Percentiles rank a stretch among this genome's conserved stretches.
Evolutionary conservation across 1,140 invertebrate species (phyloP).

Genomic region (Arion vulgaris): DNA sequence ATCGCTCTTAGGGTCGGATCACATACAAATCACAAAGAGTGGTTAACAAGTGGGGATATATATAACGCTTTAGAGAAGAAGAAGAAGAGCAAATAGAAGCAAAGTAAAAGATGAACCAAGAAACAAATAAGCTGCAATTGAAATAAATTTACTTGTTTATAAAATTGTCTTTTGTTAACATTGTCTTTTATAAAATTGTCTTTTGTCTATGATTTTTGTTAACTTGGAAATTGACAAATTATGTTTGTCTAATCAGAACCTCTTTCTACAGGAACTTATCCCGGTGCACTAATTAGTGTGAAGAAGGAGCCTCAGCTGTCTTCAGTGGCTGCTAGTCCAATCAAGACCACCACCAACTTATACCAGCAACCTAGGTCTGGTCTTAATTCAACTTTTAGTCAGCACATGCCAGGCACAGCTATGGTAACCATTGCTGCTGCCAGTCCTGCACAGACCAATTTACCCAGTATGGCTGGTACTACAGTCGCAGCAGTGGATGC

Average conservation of each 20-base stretch:
- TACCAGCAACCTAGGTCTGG: conserved; percentile 24
- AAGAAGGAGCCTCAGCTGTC: conserved; percentile 54
- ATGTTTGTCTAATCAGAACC: not conserved
- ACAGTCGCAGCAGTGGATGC: not conserved
- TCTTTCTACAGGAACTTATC: conserved; percentile 59
- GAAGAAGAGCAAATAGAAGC: no score
- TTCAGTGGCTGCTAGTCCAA: not conserved
- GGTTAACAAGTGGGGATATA: no score
- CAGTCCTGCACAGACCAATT: not conserved
- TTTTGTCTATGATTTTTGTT: no score
- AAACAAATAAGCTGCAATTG: no score
- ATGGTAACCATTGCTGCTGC: not conserved
- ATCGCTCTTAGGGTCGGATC: no score
- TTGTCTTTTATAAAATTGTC: no score
- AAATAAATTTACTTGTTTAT: no score
- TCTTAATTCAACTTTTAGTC: not conserved
- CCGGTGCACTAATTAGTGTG: conserved; percentile 60
- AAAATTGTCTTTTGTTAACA: no score
- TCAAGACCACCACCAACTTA: conserved; percentile 35
- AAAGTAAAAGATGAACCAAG: no score
- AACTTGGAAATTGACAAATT: no score
- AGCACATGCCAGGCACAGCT: not conserved
- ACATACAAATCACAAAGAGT: no score
- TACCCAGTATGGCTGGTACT: not conserved
- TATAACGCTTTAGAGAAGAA: no score